A percentile compares a stretch with the other conserved stretches of the same genome.
Conservation (phyloP, 2,797 vertebrate species). For the Hemitrygon akajei region DNA sequence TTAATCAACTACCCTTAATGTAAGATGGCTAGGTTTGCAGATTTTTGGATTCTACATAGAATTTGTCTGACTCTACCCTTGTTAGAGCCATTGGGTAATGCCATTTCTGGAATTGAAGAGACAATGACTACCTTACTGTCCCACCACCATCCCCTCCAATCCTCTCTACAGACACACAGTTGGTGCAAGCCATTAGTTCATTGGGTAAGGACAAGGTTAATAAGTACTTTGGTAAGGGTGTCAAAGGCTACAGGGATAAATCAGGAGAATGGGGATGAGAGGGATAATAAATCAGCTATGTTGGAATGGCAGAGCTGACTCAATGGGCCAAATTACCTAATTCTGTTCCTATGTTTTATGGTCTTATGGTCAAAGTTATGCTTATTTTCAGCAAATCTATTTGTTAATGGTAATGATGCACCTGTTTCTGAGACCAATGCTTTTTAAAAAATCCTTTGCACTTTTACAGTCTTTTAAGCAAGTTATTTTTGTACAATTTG, state of each 20-base stretch:
- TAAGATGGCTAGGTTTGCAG: not conserved
- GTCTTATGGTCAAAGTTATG: no score
- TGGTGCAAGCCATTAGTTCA: no score
- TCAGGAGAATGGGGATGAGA: no score
- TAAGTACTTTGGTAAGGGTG: no score
- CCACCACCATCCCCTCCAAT: no score
- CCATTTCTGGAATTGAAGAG: not conserved
- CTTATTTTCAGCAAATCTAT: not conserved
- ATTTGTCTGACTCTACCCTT: not conserved
- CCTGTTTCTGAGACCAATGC: not conserved
- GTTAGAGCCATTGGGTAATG: not conserved
- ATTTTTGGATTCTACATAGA: not conserved
- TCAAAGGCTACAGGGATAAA: no score
- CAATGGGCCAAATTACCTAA: no score
- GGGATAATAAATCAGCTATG: no score
- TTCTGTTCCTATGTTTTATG: no score
- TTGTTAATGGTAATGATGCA: not conserved
- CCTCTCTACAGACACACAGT: not conserved
- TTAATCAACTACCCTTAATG: not conserved
- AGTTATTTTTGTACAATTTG: constrained; percentile 5
- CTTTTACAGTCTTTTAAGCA: not conserved
- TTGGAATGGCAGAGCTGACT: no score
- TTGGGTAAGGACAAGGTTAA: no score
- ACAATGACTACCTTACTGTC: not conserved
- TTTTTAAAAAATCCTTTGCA: not conserved